Conservation (phyloP, 2,888 invertebrate species). For the Thysanoteuthis rhombus region DNA sequence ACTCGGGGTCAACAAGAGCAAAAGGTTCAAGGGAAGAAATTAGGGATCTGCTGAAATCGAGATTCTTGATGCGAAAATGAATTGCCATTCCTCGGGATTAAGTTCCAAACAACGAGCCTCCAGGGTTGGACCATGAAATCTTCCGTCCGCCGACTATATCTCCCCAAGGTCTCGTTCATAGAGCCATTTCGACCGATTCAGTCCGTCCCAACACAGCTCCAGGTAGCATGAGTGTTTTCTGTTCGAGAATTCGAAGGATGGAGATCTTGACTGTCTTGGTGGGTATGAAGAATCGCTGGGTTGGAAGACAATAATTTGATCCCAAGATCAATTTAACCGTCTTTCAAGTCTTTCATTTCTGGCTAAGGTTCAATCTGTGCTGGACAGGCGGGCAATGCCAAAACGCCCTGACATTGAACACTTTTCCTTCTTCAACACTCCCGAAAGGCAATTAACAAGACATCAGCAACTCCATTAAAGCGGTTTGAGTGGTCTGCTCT, state of each 20-base stretch:
- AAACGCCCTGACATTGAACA: neutral
- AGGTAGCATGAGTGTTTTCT: too few relatives aligned
- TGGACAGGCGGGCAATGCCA: neutral
- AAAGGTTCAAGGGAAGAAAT: neutral
- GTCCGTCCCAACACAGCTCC: neutral
- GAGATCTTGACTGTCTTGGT: neutral
- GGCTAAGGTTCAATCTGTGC: neutral
- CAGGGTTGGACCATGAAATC: neutral
- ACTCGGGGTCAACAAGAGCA: neutral
- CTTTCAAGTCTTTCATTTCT: neutral
- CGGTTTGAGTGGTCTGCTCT: neutral
- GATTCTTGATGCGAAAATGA: neutral
- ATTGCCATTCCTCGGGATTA: neutral
- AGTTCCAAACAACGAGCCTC: neutral
- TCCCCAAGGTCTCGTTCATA: neutral
- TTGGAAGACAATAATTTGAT: neutral
- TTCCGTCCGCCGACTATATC: neutral
- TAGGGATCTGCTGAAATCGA: neutral
- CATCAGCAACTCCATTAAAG: neutral
- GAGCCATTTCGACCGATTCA: neutral
- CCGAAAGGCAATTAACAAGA: neutral
- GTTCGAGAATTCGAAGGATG: neutral
- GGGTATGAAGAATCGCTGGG: neutral
- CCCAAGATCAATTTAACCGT: neutral
- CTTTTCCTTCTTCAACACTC: neutral